Percentiles rank a stretch among this genome's conserved stretches.
phyloP scores from a whole-genome alignment of 2,113 vertebrate genomes.

The Empidonax traillii region DNA sequence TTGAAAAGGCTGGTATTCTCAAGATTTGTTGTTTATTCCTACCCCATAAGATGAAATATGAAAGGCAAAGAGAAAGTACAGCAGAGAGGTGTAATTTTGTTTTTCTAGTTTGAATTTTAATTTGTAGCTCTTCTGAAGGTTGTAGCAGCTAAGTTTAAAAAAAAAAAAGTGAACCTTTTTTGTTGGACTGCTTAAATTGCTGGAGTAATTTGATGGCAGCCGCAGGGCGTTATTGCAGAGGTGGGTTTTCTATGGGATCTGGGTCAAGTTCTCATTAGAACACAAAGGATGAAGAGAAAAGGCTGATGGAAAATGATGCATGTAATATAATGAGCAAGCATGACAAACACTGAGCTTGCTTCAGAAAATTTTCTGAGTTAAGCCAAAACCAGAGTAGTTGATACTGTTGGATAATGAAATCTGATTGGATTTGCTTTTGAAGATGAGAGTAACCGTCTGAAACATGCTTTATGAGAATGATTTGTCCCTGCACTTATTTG shows the following conservation, averaged over 20 bases:
- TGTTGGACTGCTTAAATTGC: neutral
- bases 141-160: neutral
- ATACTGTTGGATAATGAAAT: neutral
- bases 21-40: neutral
- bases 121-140: neutral
- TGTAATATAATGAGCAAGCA: neutral
- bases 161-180: neutral
- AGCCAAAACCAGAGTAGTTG: neutral
- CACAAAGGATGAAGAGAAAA: neutral
- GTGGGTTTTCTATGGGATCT: neutral
- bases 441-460: neutral
- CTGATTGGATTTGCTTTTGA: neutral
- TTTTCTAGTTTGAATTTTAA: neutral
- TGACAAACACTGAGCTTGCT: neutral
- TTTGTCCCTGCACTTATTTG: neutral
- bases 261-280: neutral
- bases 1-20: neutral
- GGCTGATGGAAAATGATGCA: neutral
- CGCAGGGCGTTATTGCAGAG: rapidly evolving
- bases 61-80: neutral
- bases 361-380: neutral
- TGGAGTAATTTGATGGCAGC: neutral
- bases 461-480: neutral
- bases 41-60: neutral
- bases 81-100: neutral